Evolutionary conservation across 2,113 vertebrate species (phyloP), one percentile per base, ranked within the genome.

Genomic region (Hepsetus odoe): DNA sequence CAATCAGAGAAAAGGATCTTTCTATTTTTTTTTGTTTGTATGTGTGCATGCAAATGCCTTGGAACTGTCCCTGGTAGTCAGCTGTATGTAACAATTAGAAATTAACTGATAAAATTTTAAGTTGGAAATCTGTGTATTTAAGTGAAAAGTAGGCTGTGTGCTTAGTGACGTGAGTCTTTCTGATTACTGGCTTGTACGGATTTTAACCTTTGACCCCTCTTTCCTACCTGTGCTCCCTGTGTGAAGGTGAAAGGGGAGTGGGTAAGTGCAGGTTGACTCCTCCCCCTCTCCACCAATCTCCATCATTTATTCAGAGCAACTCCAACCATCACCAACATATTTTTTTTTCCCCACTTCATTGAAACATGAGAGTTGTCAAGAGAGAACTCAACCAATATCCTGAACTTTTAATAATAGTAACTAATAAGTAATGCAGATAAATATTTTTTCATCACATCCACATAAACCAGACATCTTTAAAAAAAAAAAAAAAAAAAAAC

Each of bases 201-300:
- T 49, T 87, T 85, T 93, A 91, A 92, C 87, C 51, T 35, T 85
- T 77, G 70, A 69, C 78, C 76, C 66, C 92, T 94, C 91, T 96
- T 85, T 96, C 90, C 89, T 83, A 89, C 55, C 67, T 82, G 56
- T 80, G 80, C 77, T 71, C 86, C 85, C 88, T 92, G 90, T 93
- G 88, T 95, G 93, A 95, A 97, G 96, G 95, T 97, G 92, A 96
- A 93, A 90, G 95, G 96, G 92, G 95, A 96, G 91, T 94, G 96
- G 96, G 96, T 96, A 94, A 97, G 96, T 96, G 84, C 56, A 83
- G 72, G 69, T 40, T 20, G 28, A 70, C 80, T 82, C 79, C 80
- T 86, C 80, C 79, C 83, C 87, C 80, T 83, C 74, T 86, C 84
- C 81, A 22, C 81, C 74, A 73, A 56, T 67, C 80, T 84, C 64